Conservation (phyloP, 2,113 vertebrate species). For the Trogon surrucura region DNA sequence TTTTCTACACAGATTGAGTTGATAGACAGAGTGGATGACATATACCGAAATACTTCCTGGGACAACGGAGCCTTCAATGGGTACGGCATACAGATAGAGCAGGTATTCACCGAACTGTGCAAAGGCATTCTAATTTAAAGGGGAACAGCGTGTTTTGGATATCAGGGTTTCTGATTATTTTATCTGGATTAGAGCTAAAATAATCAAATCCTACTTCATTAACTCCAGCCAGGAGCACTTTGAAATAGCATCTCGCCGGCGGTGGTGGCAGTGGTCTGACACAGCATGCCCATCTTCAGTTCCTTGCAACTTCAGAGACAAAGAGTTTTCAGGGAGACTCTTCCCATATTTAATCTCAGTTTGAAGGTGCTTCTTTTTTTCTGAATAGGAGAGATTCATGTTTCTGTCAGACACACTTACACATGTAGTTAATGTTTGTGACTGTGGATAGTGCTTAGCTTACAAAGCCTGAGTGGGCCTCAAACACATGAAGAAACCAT, state of each 20-base stretch:
- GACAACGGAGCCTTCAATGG: constrained; percentile 87
- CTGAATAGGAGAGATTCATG: not conserved
- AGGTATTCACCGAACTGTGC: constrained; percentile 77
- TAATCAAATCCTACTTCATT: not conserved
- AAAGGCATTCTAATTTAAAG: not conserved
- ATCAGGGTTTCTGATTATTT: not conserved
- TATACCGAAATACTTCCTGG: constrained; percentile 97
- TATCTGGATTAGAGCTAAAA: not conserved
- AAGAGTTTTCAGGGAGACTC: not conserved
- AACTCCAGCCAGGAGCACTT: not conserved
- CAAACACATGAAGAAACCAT: not conserved
- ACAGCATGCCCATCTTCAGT: not conserved
- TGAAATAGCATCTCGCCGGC: not conserved
- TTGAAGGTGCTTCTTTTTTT: not conserved
- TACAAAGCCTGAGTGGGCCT: not conserved
- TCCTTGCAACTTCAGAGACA: not conserved
- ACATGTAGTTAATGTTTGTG: not conserved
- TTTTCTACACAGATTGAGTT: constrained; percentile 87
- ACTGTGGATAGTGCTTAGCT: not conserved
- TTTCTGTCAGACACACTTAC: not conserved
- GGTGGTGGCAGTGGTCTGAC: not conserved
- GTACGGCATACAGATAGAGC: constrained; percentile 96
- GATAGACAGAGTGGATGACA: constrained; percentile 98
- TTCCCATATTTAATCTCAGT: not conserved
- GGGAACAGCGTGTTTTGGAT: not conserved